Evolutionary conservation across 1,140 invertebrate species (phyloP).

Genomic region (Pogonomyrmex barbatus): DNA sequence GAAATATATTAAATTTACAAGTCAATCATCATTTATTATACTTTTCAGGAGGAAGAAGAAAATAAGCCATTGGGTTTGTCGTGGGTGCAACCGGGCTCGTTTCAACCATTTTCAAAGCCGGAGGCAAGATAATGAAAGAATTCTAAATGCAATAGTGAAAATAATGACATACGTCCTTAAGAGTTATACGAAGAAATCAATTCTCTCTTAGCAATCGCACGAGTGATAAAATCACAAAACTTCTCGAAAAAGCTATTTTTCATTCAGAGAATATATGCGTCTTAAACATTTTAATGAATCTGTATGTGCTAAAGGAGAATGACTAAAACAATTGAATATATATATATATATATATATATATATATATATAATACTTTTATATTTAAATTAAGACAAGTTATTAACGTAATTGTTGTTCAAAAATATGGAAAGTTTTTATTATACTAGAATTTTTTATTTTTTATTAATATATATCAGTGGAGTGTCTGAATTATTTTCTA

Average conservation of each 20-base stretch:
- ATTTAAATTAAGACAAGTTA: slow-evolving; percentile 58
- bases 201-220: not conserved
- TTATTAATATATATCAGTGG: slow-evolving; percentile 3
- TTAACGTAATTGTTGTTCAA: not conserved
- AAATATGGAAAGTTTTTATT: slow-evolving; percentile 38
- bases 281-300: slow-evolving; percentile 55
- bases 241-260: slow-evolving; percentile 65
- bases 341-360: slow-evolving; percentile 3
- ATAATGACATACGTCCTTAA: slow-evolving; percentile 50
- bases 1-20: slow-evolving; percentile 9
- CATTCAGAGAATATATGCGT: slow-evolving; percentile 40
- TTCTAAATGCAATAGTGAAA: slow-evolving; percentile 42
- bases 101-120: slow-evolving; percentile 90
- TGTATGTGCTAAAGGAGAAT: slow-evolving; percentile 7
- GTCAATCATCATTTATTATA: slow-evolving; percentile 18
- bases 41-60: slow-evolving; percentile 78
- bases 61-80: slow-evolving; percentile 88
- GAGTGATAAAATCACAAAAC: slow-evolving; percentile 15
- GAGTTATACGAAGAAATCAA: slow-evolving; percentile 39
- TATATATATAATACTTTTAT: slow-evolving; percentile 58
- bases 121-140: slow-evolving; percentile 82
- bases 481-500: slow-evolving; percentile 26
- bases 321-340: slow-evolving; percentile 42
- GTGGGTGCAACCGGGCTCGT: slow-evolving; percentile 91
- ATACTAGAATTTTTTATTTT: slow-evolving; percentile 44